Evolutionary conservation across 2,113 vertebrate species (phyloP).

Genomic region (Calyptommatus sinebrachiatus): DNA sequence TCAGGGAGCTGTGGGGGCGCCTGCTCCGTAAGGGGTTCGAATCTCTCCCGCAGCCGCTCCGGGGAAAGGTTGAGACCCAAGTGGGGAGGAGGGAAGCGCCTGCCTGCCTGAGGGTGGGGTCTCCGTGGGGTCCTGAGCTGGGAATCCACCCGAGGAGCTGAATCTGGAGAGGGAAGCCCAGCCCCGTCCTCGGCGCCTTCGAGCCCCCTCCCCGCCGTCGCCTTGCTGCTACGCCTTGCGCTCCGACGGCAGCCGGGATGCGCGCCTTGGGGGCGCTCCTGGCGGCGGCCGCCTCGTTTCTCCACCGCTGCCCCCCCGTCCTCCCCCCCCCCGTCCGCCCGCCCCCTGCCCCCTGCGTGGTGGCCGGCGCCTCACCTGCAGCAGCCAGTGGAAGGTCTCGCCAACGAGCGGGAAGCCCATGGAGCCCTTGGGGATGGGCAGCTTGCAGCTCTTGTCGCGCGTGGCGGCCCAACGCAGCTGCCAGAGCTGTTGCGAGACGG

Average conservation of each 20-base stretch:
- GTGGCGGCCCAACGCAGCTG: conserved; percentile 94
- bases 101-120: too few species aligned
- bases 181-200: too few species aligned
- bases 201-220: not conserved
- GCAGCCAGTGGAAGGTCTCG: conserved; percentile 97
- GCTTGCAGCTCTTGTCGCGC: conserved; percentile 92
- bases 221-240: not conserved
- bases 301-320: not conserved
- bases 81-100: too few species aligned
- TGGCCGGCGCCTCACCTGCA: conserved; percentile 77
- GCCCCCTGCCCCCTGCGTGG: too few species aligned
- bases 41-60: too few species aligned
- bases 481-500: conserved; percentile 96
- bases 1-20: not conserved
- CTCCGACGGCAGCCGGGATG: not conserved
- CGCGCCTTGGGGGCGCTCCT: too few species aligned
- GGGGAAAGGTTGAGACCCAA: too few species aligned
- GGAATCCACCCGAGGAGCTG: too few species aligned
- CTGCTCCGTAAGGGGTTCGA: not conserved
- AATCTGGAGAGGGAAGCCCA: too few species aligned
- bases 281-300: not conserved
- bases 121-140: too few species aligned
- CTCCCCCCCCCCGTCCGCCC: not conserved
- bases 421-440: conserved; percentile 94
- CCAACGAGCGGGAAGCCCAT: conserved; percentile 98